A percentile compares a stretch with the other conserved stretches of the same genome.
Conservation (phyloP, 2,888 invertebrate species). For the Tetheella fluctuosa region DNA sequence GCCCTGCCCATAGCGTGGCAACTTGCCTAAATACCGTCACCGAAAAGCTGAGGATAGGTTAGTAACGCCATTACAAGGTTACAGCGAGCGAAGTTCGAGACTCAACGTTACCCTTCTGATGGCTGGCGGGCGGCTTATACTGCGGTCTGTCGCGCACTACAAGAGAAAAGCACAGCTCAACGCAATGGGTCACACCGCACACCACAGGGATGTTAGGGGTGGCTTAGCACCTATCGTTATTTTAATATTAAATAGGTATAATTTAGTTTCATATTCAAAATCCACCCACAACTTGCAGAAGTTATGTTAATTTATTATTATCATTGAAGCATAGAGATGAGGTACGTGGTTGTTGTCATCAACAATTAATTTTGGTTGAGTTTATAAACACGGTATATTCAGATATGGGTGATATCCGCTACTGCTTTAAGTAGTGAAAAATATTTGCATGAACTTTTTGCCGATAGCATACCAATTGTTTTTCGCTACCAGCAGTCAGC, state of each 20-base stretch:
- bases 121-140: conserved; percentile 76
- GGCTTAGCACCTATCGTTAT: conserved; percentile 18
- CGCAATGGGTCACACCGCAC: conserved; percentile 71
- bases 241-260: not conserved
- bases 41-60: conserved; percentile 66
- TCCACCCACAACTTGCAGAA: not conserved
- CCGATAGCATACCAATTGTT: no score
- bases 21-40: conserved; percentile 74
- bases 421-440: no score
- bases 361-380: not conserved
- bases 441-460: no score
- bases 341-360: not conserved
- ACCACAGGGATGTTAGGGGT: conserved; percentile 49
- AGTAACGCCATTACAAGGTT: conserved; percentile 66
- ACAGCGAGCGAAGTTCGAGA: conserved; percentile 60
- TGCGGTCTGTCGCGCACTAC: conserved; percentile 73
- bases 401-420: no score
- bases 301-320: not conserved
- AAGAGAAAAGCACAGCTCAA: conserved; percentile 80
- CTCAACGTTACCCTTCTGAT: conserved; percentile 80
- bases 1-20: conserved; percentile 62
- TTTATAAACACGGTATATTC: no score
- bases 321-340: not conserved
- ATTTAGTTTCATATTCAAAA: not conserved
- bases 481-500: no score